phyloP scores from a whole-genome alignment of 2,113 vertebrate genomes.

The Atlantisia rogersi region DNA sequence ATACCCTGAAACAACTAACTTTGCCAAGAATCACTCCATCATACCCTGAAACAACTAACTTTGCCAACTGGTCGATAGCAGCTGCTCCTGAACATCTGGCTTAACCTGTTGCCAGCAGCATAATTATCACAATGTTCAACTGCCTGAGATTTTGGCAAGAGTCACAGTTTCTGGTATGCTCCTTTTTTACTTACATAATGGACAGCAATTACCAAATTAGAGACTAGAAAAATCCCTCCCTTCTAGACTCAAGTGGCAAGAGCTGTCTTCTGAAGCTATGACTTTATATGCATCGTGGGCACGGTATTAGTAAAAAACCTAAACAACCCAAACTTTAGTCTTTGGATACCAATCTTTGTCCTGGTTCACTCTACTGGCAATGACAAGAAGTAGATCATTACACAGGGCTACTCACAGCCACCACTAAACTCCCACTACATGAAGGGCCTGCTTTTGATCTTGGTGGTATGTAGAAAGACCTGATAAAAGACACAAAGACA shows the following conservation, averaged over 20 bases:
- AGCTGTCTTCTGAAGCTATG: background rate
- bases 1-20: background rate
- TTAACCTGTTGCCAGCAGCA: slow-evolving; percentile 19
- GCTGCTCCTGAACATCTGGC: slow-evolving; percentile 38
- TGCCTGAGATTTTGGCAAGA: background rate
- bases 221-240: background rate
- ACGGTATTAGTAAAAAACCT: background rate
- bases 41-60: background rate
- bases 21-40: slow-evolving; percentile 13
- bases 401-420: background rate
- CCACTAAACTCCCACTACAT: background rate
- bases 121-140: slow-evolving; percentile 23
- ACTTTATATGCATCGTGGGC: background rate
- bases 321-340: background rate
- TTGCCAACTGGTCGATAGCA: background rate
- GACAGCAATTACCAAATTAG: background rate
- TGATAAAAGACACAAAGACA: background rate
- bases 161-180: background rate
- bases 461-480: background rate
- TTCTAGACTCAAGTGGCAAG: background rate
- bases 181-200: background rate
- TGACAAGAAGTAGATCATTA: background rate
- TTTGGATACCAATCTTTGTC: background rate
- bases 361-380: background rate
- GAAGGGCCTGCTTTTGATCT: background rate